Evolutionary conservation across 2,113 vertebrate species (phyloP).

Genomic region (Halichoeres trimaculatus): DNA sequence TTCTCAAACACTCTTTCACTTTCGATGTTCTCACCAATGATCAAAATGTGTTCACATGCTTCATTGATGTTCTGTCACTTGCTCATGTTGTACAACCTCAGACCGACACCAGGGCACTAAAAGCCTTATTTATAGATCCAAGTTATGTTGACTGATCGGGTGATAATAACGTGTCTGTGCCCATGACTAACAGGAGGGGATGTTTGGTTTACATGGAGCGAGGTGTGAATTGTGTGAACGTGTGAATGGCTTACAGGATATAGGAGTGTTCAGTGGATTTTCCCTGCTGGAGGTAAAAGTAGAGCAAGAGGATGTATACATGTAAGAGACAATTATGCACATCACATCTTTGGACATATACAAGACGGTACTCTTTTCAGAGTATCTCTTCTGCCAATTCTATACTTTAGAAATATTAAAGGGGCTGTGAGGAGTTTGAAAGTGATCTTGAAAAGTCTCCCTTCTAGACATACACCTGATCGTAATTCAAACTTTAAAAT

Average conservation of each 20-base stretch:
- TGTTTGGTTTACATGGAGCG: constrained; percentile 4
- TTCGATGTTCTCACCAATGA: too few relatives aligned
- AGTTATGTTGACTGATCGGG: constrained; percentile 1
- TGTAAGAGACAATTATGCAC: too few relatives aligned
- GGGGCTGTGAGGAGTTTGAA: too few relatives aligned
- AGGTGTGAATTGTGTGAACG: constrained; percentile 18
- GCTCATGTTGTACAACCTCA: background rate
- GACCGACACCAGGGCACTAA: background rate
- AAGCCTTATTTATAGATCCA: constrained; percentile 32
- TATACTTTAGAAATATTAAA: background rate
- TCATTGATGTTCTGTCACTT: background rate
- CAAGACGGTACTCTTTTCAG: background rate
- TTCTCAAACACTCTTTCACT: too few relatives aligned
- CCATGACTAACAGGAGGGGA: background rate
- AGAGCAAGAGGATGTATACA: too few relatives aligned
- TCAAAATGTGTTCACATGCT: background rate
- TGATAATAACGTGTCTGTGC: constrained; percentile 34
- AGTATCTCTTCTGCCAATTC: background rate
- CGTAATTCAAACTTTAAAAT: too few relatives aligned
- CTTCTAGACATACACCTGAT: too few relatives aligned
- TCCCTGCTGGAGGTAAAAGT: background rate
- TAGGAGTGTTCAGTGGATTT: constrained; percentile 6
- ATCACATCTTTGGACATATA: background rate
- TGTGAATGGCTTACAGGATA: constrained; percentile 11
- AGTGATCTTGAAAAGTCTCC: too few relatives aligned